A percentile compares a stretch with the other conserved stretches of the same genome.
Conservation (phyloP, 2,113 vertebrate species). For the Protobothrops mucrosquamatus region DNA sequence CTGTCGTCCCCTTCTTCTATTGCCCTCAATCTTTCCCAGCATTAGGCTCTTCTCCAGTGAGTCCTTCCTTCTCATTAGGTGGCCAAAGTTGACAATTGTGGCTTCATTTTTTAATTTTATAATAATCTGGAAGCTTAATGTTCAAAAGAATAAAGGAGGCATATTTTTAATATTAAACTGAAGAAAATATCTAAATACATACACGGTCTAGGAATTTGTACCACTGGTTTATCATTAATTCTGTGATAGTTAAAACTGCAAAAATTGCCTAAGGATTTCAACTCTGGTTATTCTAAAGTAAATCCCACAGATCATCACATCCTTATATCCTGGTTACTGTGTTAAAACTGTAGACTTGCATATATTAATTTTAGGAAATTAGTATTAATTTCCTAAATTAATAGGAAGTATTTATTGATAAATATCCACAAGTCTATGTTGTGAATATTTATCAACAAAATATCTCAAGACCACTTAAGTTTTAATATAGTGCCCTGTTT, state of each 20-base stretch:
- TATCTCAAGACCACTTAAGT: not conserved
- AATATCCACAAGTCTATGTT: too few relatives aligned
- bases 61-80: too few relatives aligned
- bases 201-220: not conserved
- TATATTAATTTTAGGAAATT: not conserved
- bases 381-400: not conserved
- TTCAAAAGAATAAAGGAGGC: constrained; percentile 10
- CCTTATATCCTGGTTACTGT: not conserved
- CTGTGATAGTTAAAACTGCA: not conserved
- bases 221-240: not conserved
- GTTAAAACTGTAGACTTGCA: not conserved
- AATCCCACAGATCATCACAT: not conserved
- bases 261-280: not conserved
- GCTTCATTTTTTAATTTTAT: not conserved
- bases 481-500: not conserved
- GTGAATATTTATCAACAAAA: not conserved
- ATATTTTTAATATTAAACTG: not conserved
- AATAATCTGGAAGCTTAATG: not conserved
- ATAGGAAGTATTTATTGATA: too few relatives aligned
- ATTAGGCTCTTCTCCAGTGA: too few relatives aligned
- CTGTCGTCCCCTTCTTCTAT: too few relatives aligned
- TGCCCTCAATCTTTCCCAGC: too few relatives aligned
- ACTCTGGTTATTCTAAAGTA: not conserved
- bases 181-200: not conserved
- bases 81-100: constrained; percentile 1